These are phyloP conservation scores for Nasonia longicornis DNA, from an alignment of 1,140 invertebrate species.

Conservation along the genomic window DNA sequence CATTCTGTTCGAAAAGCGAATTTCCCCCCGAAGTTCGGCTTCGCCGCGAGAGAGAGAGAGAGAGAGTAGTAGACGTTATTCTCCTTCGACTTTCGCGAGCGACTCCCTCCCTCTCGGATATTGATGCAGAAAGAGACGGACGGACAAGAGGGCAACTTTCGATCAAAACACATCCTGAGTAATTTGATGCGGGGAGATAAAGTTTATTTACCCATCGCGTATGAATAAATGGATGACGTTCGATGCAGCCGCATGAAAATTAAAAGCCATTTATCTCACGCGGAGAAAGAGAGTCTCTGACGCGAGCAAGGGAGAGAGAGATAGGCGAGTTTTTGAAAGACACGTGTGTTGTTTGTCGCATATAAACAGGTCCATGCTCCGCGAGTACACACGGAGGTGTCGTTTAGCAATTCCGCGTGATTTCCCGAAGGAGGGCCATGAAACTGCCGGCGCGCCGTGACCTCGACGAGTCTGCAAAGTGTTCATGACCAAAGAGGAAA, in stretches of 20 bases:
- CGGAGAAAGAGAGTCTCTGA: not conserved
- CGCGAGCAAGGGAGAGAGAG: not conserved
- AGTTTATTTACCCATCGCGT: conserved; percentile 12
- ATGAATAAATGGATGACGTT: not conserved
- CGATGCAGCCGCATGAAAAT: not conserved
- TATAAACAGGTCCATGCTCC: not conserved
- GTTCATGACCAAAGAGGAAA: conserved; percentile 42
- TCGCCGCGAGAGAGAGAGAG: too few species aligned
- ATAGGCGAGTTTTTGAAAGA: not conserved
- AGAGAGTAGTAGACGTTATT: not conserved
- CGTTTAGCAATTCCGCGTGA: conserved; percentile 25
- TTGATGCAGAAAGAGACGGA: conserved; percentile 7
- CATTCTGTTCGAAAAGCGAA: conserved; percentile 22
- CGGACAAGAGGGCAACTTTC: not conserved
- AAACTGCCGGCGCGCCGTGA: conserved; percentile 43
- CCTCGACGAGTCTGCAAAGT: conserved; percentile 45
- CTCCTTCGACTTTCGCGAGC: not conserved
- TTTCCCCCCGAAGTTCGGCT: not conserved
- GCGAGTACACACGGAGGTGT: not conserved
- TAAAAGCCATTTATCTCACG: not conserved
- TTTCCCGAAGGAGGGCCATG: conserved; percentile 43
- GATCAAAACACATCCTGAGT: conserved; percentile 25
- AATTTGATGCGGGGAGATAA: conserved; percentile 26
- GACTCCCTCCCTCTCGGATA: not conserved
- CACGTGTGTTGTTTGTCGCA: conserved; percentile 20